A percentile compares a stretch with the other conserved stretches of the same genome.
phyloP scores from a whole-genome alignment of 2,888 invertebrate species.

The Pandemis cinnamomeana region DNA sequence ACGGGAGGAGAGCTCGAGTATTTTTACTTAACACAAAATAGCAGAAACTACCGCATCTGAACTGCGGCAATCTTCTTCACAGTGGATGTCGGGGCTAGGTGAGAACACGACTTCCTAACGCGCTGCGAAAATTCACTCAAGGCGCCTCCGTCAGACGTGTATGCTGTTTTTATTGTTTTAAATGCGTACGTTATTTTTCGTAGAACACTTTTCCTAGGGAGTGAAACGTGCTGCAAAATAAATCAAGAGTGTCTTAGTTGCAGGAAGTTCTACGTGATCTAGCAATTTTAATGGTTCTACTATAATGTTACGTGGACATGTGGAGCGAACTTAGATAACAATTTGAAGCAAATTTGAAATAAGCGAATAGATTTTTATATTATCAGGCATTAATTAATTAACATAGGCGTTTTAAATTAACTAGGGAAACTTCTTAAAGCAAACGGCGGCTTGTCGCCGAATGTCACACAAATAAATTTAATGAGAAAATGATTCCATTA shows the following conservation, averaged over 20 bases:
- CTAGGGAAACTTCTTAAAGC: background rate
- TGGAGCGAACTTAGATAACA: background rate
- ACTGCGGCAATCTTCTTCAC: conserved; percentile 1
- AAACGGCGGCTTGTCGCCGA: too few species aligned
- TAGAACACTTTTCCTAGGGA: conserved; percentile 52
- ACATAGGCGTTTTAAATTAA: background rate
- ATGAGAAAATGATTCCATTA: conserved; percentile 40
- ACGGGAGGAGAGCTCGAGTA: background rate
- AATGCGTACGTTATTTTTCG: conserved; percentile 77
- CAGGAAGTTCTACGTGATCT: conserved; percentile 61
- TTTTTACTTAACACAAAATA: conserved; percentile 13
- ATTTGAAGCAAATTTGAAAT: background rate
- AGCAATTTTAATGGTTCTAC: conserved; percentile 30
- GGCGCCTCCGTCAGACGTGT: conserved; percentile 66
- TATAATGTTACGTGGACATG: background rate
- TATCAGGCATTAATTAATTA: background rate
- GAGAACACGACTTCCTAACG: conserved; percentile 39
- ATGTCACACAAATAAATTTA: background rate
- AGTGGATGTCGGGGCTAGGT: conserved; percentile 26
- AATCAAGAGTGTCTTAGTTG: conserved; percentile 56
- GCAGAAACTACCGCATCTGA: conserved; percentile 31
- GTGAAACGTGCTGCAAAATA: conserved; percentile 44
- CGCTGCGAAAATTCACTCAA: conserved; percentile 72
- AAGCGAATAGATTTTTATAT: background rate
- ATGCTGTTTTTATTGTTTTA: conserved; percentile 78